Conservation (phyloP, 2,113 vertebrate species). For the Motacilla alba region DNA sequence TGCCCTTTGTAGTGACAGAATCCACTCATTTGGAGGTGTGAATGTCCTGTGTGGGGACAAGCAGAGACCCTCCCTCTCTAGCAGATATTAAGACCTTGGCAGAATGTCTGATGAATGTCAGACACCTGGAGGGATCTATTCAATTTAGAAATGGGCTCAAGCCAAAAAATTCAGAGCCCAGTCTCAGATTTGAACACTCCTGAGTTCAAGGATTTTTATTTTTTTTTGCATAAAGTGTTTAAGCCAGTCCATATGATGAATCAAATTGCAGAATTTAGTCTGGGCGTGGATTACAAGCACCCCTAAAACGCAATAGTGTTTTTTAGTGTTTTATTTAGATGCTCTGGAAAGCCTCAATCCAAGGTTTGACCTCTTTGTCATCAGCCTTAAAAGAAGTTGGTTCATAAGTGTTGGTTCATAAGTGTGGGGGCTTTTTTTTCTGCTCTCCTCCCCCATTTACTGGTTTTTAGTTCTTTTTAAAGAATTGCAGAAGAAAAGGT, state of each 20-base stretch:
- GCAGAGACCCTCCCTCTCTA: background rate
- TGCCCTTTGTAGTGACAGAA: background rate
- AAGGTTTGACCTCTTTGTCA: background rate
- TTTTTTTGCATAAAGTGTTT: background rate
- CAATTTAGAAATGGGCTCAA: slow-evolving; percentile 42
- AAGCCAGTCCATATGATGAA: background rate
- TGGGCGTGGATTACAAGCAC: background rate
- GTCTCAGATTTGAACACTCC: background rate
- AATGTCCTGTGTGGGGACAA: background rate
- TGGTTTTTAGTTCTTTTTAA: slow-evolving; percentile 9
- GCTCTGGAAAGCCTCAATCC: background rate
- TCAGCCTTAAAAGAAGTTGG: slow-evolving; percentile 7
- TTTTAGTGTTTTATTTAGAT: background rate
- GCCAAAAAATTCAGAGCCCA: slow-evolving; percentile 21
- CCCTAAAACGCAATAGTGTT: background rate
- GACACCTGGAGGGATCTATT: slow-evolving; percentile 64
- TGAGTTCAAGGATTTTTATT: background rate
- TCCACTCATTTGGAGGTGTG: background rate
- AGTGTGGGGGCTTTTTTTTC: background rate
- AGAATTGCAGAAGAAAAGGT: slow-evolving; percentile 58
- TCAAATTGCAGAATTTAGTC: background rate
- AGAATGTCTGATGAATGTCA: slow-evolving; percentile 30
- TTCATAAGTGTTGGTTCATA: background rate
- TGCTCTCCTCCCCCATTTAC: background rate
- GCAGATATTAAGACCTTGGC: slow-evolving; percentile 45